Evolutionary conservation across 2,113 vertebrate species (phyloP).

Genomic region (Boleophthalmus pectinirostris): DNA sequence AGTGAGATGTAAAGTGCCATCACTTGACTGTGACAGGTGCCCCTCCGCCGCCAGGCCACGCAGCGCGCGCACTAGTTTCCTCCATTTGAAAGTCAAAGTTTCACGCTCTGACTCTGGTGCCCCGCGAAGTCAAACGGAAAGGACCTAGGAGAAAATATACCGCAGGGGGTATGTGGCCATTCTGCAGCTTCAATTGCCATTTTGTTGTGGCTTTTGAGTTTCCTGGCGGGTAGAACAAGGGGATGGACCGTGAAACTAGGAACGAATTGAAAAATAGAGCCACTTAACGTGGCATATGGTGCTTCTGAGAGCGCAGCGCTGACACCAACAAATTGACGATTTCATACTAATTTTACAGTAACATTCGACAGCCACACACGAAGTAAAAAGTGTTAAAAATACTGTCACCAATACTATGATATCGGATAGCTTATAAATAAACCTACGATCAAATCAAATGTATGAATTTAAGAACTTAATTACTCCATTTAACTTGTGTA

Average conservation of each 20-base stretch:
- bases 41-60: background rate
- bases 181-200: conserved; percentile 72
- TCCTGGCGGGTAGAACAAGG: conserved; percentile 60
- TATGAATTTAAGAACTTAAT: background rate
- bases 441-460: background rate
- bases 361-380: conserved; percentile 70
- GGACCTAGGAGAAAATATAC: conserved; percentile 13
- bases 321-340: conserved; percentile 80
- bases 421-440: background rate
- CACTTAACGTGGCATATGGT: conserved; percentile 75
- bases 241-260: conserved; percentile 81
- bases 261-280: conserved; percentile 77
- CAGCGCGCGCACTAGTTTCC: background rate
- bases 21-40: conserved; percentile 6
- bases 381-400: conserved; percentile 11
- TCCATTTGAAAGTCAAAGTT: conserved; percentile 40
- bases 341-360: conserved; percentile 78
- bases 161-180: conserved; percentile 62
- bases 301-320: conserved; percentile 55
- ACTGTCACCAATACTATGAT: background rate
- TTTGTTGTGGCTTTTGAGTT: conserved; percentile 74
- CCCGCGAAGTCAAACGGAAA: conserved; percentile 56
- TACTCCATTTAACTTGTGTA: background rate
- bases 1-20: conserved; percentile 12
- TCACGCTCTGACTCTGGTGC: conserved; percentile 36